These are phyloP conservation scores for Idris sp. DNA, from an alignment of 1,140 invertebrate genomes.

Conservation along the genomic window DNA sequence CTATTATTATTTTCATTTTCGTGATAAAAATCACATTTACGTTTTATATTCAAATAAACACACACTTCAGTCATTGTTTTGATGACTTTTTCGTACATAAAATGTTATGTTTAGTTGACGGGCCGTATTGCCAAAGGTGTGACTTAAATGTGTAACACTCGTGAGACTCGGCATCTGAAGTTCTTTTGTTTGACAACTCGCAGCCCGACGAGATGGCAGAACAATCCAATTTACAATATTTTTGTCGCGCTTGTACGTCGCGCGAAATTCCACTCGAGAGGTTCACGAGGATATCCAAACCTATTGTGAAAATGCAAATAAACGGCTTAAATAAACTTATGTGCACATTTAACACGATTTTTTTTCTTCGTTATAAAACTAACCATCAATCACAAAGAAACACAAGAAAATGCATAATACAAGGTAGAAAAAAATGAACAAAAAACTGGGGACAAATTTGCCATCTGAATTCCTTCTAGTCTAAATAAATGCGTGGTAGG, in stretches of 20 bases:
- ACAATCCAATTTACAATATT: slow-evolving; percentile 56
- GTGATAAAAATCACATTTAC: slow-evolving; percentile 16
- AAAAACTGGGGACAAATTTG: background rate
- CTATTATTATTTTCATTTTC: slow-evolving; percentile 2
- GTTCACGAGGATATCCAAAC: slow-evolving; percentile 3
- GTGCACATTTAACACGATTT: no score
- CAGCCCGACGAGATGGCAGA: slow-evolving; percentile 19
- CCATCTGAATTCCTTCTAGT: background rate
- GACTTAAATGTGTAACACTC: slow-evolving; percentile 49
- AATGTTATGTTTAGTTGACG: slow-evolving; percentile 10
- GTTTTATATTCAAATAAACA: slow-evolving; percentile 14
- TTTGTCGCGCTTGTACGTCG: slow-evolving; percentile 19
- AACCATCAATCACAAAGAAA: no score
- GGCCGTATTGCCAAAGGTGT: slow-evolving; percentile 16
- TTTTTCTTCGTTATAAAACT: no score
- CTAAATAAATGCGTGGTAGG: background rate
- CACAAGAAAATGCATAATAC: no score
- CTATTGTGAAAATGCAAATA: slow-evolving; percentile 8
- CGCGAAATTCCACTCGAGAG: slow-evolving; percentile 11
- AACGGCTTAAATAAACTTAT: no score
- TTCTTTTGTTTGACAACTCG: slow-evolving; percentile 23
- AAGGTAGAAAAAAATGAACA: no score
- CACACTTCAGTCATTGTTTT: slow-evolving; percentile 30
- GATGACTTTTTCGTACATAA: slow-evolving; percentile 9
- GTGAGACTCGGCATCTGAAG: slow-evolving; percentile 30